Evolutionary conservation across 2,797 vertebrate species (phyloP), one percentile per base, ranked within the genome.

Genomic region (Mus caroli): DNA sequence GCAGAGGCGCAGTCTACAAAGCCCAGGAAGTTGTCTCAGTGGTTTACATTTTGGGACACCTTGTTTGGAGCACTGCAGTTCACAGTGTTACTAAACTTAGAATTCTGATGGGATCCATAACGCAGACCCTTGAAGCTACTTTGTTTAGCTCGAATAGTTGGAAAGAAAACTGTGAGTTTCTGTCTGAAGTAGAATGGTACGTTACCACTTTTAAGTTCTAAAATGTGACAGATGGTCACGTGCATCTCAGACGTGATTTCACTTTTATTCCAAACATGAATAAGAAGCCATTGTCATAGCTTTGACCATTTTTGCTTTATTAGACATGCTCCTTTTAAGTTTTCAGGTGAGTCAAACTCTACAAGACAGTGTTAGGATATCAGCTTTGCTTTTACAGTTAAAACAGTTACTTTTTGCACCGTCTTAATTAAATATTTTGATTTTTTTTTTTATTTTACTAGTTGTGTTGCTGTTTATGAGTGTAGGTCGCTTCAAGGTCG

Each of bases 31-130:
- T 97, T 97, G 93, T 98, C 98, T 97, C 98, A 87, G 84, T 96
- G 96, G 94, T 94, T 97, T 97, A 56, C 90, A 34, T 97, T 90
- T 97, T 92, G 88, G 95, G 96, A 96, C 90, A 97, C 87, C 90
- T 97, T 97, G 90, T 98, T 94, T 95, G 95, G 94, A 98, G 97
- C 92, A 94, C 96, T 98, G 98, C 98, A 98, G 98, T 98, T 98
- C 98, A 93, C 93, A 97, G 96, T 73, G 93, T 98, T 98, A 96
- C 73, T 86, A 19, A 15, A 15, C 92, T 97, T 95, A 97, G 93
- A 86, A 96, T 12, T 85, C 52, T 97, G 96, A 94, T 97, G 95
- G 86, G 78, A 43, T 86, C 90, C 17, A 62, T 12, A 97, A 58
- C 95, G 93, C 96, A 97, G 96, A 98, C 97, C 98, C 97, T 98